These are phyloP conservation scores for Dermolepida albohirtum DNA, from an alignment of 2,888 invertebrate species.

Conservation along the genomic window DNA sequence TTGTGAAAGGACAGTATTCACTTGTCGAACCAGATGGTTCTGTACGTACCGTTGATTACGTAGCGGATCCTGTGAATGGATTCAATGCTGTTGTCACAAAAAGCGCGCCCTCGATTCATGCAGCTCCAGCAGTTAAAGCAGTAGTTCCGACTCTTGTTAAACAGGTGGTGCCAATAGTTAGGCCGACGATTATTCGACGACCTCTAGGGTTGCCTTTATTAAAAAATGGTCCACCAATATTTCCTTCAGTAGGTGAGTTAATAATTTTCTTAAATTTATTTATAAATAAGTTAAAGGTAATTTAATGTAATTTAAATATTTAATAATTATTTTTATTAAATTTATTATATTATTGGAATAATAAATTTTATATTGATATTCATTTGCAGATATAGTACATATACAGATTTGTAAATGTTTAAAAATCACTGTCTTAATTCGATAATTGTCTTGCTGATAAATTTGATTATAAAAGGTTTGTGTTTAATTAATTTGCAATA, in stretches of 20 bases:
- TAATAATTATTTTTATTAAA: too few relatives aligned
- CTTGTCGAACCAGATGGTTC: conserved; percentile 66
- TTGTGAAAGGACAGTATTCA: conserved; percentile 67
- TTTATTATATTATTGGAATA: too few relatives aligned
- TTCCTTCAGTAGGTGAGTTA: conserved; percentile 52
- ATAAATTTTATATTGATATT: too few relatives aligned
- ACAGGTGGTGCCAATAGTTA: conserved; percentile 54
- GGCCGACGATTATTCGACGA: conserved; percentile 25
- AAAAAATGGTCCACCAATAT: conserved; percentile 49
- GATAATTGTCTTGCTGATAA: too few relatives aligned
- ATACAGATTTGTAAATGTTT: too few relatives aligned
- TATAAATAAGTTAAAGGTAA: too few relatives aligned
- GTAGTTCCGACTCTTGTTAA: conserved; percentile 55
- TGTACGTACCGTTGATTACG: conserved; percentile 66
- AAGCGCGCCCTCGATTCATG: conserved; percentile 67
- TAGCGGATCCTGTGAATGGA: conserved; percentile 71
- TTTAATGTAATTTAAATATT: too few relatives aligned
- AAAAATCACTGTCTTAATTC: too few relatives aligned
- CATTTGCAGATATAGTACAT: too few relatives aligned
- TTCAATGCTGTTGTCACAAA: conserved; percentile 71
- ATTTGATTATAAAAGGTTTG: too few relatives aligned
- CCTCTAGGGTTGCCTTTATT: conserved; percentile 60
- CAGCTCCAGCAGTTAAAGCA: conserved; percentile 55
- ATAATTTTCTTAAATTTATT: background rate
- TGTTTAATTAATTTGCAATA: too few relatives aligned